phyloP scores from a whole-genome alignment of 1,140 invertebrate species.

The Caenorhabditis remanei region DNA sequence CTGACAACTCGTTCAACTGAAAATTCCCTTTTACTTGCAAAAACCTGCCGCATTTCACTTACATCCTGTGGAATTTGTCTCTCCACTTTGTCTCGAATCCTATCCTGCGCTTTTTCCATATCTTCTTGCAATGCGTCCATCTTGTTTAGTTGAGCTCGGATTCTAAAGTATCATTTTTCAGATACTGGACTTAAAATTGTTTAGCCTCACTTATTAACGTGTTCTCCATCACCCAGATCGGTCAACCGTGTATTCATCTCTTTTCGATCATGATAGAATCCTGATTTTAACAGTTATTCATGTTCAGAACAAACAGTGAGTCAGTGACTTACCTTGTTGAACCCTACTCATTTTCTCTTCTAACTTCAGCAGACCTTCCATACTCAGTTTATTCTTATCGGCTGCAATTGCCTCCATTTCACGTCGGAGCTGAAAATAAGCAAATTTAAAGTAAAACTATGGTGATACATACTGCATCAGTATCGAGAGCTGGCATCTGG shows the following conservation, averaged over 20 bases:
- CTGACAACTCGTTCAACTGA: constrained; percentile 74
- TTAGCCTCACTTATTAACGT: constrained; percentile 60
- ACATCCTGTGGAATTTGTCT: constrained; percentile 76
- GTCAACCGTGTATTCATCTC: constrained; percentile 69
- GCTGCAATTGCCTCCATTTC: constrained; percentile 75
- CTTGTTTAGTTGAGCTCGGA: constrained; percentile 69
- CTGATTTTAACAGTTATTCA: constrained; percentile 24
- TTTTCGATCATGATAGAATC: constrained; percentile 72
- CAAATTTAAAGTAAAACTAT: neutral
- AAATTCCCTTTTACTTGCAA: constrained; percentile 45
- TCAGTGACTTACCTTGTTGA: constrained; percentile 68
- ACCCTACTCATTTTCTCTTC: constrained; percentile 74
- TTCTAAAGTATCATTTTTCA: neutral
- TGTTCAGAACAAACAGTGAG: too few species aligned
- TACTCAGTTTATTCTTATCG: constrained; percentile 76
- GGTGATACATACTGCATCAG: constrained; percentile 68
- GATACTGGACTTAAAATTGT: neutral
- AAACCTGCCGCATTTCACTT: neutral
- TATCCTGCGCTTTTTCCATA: constrained; percentile 73
- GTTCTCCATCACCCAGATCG: constrained; percentile 66
- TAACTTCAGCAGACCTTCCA: constrained; percentile 74
- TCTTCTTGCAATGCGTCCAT: constrained; percentile 73
- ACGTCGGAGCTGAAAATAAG: constrained; percentile 69
- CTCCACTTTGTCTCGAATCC: constrained; percentile 74
- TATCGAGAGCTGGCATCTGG: constrained; percentile 72